Base-by-base conservation (phyloP, 64 coral and sea anemone genomes). In the Actinia tenebrosa region DNA sequence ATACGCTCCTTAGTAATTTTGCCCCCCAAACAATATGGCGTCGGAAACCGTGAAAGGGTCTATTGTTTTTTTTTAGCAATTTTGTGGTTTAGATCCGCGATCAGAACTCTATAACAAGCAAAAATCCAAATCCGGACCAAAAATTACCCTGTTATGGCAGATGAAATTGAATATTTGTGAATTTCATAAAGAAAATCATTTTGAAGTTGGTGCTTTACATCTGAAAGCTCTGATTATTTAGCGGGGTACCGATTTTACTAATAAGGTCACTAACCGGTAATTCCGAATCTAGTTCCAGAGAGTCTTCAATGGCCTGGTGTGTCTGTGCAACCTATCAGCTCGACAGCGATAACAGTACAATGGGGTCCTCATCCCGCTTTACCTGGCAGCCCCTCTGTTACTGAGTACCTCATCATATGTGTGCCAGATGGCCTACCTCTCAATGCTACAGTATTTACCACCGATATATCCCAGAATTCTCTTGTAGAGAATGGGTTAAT, bases 361-460 rank as follows among this genome's bases (percentile, higher is more conserved):
- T 72, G 69, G 69, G 69, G 26, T 42, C 6, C 23, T 72, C 37
- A 72, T 72, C 68, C 68, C 18, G n/a, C 25, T 7, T 37, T 25
- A 30, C 68, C 68, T 27, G 23, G n/a, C 69, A 72, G 8, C 69
- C 69, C 69, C 11, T 30, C 68, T 27, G n/a, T 72, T 37, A 72
- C 10, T 23, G 69, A 72, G 69, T 72, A 72, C 69, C n/a, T 72
- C 69, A 72, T 72, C 69, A 72, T 72, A 30, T 72, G 69, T 72
- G 69, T 72, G 0, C 69, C 69, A 11, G 69, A 72, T 72, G 69
- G 69, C n/a, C 25, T 72, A 42, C 69, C 69, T 27, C 69, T 72
- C 23, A 72, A 72, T 72, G 69, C 69, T 7, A 72, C 69, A 27
- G 69, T 72, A 72, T 72, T 72, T 37, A 72, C 25, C 23, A 30